These are phyloP conservation scores for Podarcis raffonei DNA, from an alignment of 2,113 vertebrate genomes.

Conservation along the genomic window DNA sequence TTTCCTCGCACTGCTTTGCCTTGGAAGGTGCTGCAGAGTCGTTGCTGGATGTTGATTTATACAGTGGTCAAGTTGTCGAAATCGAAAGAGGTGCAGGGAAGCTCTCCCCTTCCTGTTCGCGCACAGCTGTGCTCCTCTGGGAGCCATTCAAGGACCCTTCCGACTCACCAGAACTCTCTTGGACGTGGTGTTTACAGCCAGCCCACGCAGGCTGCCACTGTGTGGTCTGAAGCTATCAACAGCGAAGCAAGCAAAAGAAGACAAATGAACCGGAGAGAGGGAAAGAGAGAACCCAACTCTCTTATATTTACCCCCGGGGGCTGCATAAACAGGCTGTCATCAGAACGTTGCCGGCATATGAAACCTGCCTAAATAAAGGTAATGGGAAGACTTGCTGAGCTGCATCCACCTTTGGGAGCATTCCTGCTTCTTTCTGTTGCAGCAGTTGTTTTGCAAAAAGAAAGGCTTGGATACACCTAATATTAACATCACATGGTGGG, in stretches of 20 bases:
- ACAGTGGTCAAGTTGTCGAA: slow-evolving; percentile 63
- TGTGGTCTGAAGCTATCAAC: slow-evolving; percentile 63
- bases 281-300: slow-evolving; percentile 29
- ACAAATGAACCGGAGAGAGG: slow-evolving; percentile 45
- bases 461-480: not conserved
- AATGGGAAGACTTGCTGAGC: slow-evolving; percentile 30
- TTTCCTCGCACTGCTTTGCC: slow-evolving; percentile 37
- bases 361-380: slow-evolving; percentile 27
- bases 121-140: slow-evolving; percentile 70
- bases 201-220: slow-evolving; percentile 43
- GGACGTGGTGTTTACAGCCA: slow-evolving; percentile 63
- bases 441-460: not conserved
- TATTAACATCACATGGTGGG: not conserved
- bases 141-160: slow-evolving; percentile 38
- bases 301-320: not conserved
- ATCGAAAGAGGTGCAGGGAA: slow-evolving; percentile 64
- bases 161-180: slow-evolving; percentile 62
- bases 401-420: slow-evolving; percentile 14
- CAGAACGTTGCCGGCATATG: not conserved
- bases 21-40: slow-evolving; percentile 54
- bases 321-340: slow-evolving; percentile 34
- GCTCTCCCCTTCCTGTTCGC: slow-evolving; percentile 67
- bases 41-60: slow-evolving; percentile 65
- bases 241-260: slow-evolving; percentile 29
- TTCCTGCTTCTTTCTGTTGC: not conserved